A percentile compares a stretch with the other conserved stretches of the same genome.
phyloP scores from a whole-genome alignment of 2,113 vertebrate genomes.

The Plecturocebus donacophilus region DNA sequence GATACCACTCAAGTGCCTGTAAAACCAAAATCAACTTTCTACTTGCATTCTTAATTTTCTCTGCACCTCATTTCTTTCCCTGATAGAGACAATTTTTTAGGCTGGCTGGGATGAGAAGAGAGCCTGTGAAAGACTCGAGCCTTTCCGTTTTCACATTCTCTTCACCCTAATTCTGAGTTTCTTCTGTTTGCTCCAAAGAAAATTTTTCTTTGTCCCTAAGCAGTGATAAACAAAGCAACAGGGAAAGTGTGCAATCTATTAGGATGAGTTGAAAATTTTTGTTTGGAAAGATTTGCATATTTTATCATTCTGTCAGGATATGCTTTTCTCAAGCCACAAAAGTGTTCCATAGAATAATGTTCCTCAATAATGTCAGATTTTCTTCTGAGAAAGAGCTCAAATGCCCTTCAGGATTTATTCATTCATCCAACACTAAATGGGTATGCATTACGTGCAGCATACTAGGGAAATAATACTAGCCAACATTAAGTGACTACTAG shows the following conservation, averaged over 20 bases:
- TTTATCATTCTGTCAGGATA: neutral
- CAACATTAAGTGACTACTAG: neutral
- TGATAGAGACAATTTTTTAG: conserved; percentile 50
- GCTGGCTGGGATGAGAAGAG: neutral
- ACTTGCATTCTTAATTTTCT: conserved; percentile 78
- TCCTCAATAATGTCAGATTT: neutral
- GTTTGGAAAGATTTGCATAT: neutral
- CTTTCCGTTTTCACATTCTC: neutral
- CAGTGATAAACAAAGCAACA: neutral
- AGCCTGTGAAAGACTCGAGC: neutral
- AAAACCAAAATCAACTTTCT: conserved; percentile 79
- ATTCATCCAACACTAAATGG: neutral
- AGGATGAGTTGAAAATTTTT: neutral
- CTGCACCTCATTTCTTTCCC: conserved; percentile 70
- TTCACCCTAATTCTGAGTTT: neutral
- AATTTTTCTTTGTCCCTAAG: neutral
- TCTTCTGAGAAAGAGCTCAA: neutral
- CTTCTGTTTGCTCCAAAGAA: neutral
- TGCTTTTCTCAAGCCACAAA: neutral
- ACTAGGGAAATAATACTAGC: neutral
- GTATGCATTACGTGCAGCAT: fast-evolving
- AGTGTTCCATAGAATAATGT: neutral
- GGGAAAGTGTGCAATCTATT: neutral
- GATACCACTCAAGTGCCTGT: conserved; percentile 67
- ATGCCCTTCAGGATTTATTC: neutral